phyloP scores from a whole-genome alignment of 2,888 invertebrate species.

The Lydus trimaculatus region DNA sequence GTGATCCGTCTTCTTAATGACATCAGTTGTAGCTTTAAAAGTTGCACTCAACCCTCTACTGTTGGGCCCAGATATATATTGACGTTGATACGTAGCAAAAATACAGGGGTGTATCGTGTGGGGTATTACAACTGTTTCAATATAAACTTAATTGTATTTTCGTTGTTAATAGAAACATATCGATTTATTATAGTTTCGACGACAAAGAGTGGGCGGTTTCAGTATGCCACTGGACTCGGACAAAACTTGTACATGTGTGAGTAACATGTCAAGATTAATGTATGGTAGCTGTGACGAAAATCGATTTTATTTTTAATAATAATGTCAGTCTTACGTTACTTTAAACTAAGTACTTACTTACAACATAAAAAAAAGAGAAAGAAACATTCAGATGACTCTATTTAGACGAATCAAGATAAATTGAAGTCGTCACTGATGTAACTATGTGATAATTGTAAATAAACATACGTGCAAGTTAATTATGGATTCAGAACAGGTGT shows the following conservation, averaged over 20 bases:
- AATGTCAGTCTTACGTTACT: too few relatives aligned
- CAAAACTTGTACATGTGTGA: slow-evolving; percentile 10
- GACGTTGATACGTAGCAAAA: neutral
- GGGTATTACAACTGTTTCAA: neutral
- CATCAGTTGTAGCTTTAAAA: slow-evolving; percentile 47
- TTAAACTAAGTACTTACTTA: too few relatives aligned
- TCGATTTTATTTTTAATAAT: slow-evolving; percentile 15
- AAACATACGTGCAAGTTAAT: slow-evolving; percentile 17
- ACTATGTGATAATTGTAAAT: slow-evolving; percentile 15
- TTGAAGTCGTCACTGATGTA: too few relatives aligned
- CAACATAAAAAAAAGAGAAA: neutral
- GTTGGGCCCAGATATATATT: slow-evolving; percentile 2
- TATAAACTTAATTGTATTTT: slow-evolving; percentile 15
- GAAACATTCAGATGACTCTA: neutral
- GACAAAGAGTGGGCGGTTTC: slow-evolving; percentile 18
- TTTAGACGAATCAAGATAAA: neutral
- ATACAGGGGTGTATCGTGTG: neutral
- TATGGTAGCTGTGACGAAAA: neutral
- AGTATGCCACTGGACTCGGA: slow-evolving; percentile 12
- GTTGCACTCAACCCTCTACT: slow-evolving; percentile 23
- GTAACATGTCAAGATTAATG: neutral
- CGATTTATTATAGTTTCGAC: slow-evolving; percentile 24
- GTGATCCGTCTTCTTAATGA: slow-evolving; percentile 56
- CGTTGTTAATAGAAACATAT: slow-evolving; percentile 25
- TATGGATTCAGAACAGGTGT: slow-evolving; percentile 19